These are phyloP conservation scores for Cynodonichthys magdalenae DNA, from an alignment of 2,797 vertebrate species.

Conservation along the genomic window DNA sequence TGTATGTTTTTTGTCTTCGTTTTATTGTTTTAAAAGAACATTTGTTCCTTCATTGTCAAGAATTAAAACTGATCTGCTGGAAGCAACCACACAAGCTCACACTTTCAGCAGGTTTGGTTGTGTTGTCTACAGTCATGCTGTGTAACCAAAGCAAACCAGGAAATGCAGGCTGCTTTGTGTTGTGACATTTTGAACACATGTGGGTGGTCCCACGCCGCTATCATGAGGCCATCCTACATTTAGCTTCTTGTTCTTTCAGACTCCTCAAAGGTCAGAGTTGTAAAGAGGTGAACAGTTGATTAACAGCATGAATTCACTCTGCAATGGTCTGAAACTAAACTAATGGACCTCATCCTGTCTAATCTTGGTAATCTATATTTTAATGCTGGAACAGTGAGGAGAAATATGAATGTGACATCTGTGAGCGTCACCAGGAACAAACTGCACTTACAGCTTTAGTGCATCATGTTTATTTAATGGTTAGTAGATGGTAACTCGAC, in stretches of 20 bases:
- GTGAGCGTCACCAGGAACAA: not conserved
- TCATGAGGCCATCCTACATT: not conserved
- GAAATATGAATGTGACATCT: not conserved
- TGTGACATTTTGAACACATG: slow-evolving; percentile 2
- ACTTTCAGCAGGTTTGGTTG: slow-evolving; percentile 3
- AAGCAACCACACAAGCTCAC: no score
- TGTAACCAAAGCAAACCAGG: slow-evolving; percentile 6
- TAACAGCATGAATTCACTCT: not conserved
- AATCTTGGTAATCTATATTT: not conserved
- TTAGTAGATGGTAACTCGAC: no score
- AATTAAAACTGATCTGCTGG: no score
- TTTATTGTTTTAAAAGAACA: no score
- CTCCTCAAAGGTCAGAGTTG: slow-evolving; percentile 15
- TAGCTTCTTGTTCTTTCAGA: slow-evolving; percentile 13
- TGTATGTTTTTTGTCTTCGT: no score
- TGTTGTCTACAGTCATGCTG: not conserved
- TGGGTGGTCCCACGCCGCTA: not conserved
- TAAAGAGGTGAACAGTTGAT: not conserved
- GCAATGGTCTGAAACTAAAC: not conserved
- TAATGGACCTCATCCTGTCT: not conserved
- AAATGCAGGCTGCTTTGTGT: not conserved
- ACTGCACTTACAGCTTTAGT: not conserved
- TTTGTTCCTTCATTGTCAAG: no score
- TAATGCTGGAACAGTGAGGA: no score
- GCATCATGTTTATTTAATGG: no score